Percentiles rank a stretch among this genome's conserved stretches.
These are phyloP conservation scores for Benitochromis conjunctus DNA, from an alignment of 2,113 vertebrate species.

Conservation along the genomic window DNA sequence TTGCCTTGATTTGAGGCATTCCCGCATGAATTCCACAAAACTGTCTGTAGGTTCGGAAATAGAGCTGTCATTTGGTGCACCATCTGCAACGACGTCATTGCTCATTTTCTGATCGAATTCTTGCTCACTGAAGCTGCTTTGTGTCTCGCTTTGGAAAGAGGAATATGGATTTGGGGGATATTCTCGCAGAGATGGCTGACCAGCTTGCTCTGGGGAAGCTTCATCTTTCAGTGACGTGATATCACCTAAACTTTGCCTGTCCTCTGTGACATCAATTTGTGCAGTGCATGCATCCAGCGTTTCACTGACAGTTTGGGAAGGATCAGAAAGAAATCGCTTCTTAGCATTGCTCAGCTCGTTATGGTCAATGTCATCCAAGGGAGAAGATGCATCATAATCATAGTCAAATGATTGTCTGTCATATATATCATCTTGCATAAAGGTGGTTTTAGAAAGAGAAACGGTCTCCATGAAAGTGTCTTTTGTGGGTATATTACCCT, in stretches of 20 bases:
- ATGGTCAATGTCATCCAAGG: conserved; percentile 25
- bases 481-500: conserved; percentile 3
- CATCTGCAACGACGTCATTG: not conserved
- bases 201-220: not conserved
- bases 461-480: not conserved
- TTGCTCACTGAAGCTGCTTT: conserved; percentile 4
- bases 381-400: conserved; percentile 28
- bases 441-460: conserved; percentile 22
- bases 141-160: conserved; percentile 36
- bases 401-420: conserved; percentile 63
- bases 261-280: not conserved
- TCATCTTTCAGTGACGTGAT: not conserved
- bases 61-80: not conserved
- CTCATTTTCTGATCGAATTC: not conserved
- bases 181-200: conserved; percentile 19
- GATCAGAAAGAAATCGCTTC: conserved; percentile 39
- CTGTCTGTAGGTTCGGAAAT: conserved; percentile 64
- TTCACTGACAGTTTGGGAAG: not conserved
- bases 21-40: conserved; percentile 80
- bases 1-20: conserved; percentile 72
- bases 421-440: conserved; percentile 59
- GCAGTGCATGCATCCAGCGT: not conserved
- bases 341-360: conserved; percentile 16
- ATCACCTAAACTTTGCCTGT: not conserved
- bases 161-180: conserved; percentile 54